Conservation (phyloP, 92 coral and sea anemone species). For the Bergia sp. region DNA sequence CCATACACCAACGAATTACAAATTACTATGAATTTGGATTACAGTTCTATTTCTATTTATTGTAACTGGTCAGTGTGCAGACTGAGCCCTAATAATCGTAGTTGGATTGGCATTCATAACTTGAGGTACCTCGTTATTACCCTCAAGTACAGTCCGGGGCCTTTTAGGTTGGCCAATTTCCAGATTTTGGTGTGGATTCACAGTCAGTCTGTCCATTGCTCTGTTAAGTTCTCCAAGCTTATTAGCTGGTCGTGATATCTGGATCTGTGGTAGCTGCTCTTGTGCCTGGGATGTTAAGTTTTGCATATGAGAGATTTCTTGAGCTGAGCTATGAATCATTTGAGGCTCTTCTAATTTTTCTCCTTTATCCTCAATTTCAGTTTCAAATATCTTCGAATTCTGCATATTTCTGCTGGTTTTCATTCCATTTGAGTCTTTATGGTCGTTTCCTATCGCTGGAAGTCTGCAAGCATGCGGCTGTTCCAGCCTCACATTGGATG, state of each 20-base stretch:
- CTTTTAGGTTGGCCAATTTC: not conserved
- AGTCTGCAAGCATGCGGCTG: not conserved
- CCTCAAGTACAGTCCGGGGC: not conserved
- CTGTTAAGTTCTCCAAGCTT: not conserved
- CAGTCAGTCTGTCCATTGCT: not conserved
- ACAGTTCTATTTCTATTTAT: too few species aligned
- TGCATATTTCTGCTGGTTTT: not conserved
- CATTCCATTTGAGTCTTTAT: not conserved
- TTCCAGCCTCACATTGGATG: not conserved
- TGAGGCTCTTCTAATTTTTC: not conserved
- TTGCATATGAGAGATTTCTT: not conserved
- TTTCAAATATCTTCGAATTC: not conserved
- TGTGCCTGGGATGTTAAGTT: not conserved
- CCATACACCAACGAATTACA: too few species aligned
- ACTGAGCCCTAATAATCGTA: constrained; percentile 2
- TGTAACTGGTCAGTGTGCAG: not conserved
- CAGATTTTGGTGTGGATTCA: not conserved
- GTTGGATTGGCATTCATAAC: not conserved
- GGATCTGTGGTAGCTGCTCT: not conserved
- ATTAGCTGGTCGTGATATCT: not conserved
- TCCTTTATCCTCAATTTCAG: not conserved
- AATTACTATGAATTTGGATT: too few species aligned
- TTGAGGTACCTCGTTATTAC: not conserved
- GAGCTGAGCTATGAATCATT: not conserved
- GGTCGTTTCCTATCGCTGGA: not conserved